phyloP scores from a whole-genome alignment of 2,113 vertebrate species.

The Perca schrenkii region DNA sequence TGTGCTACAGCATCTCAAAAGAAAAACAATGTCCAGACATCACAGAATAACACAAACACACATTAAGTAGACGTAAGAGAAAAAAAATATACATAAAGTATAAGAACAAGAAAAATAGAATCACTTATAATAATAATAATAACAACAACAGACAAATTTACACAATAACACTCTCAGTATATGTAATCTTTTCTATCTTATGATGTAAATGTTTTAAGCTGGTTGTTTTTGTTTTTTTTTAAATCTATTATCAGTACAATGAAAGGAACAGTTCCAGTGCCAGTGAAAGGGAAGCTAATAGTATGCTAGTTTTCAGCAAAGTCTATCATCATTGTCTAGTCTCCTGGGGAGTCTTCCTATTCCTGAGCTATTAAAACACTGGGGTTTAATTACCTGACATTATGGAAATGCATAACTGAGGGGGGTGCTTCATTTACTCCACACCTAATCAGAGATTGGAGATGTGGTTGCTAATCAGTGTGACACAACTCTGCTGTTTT shows the following conservation, averaged over 20 bases:
- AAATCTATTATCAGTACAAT: conserved; percentile 8
- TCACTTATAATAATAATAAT: too few species aligned
- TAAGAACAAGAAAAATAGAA: too few species aligned
- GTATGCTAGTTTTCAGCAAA: conserved; percentile 55
- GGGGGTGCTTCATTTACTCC: conserved; percentile 80
- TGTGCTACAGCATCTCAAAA: too few species aligned
- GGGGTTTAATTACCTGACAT: conserved; percentile 84
- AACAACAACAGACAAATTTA: too few species aligned
- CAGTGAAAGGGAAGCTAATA: conserved; percentile 48
- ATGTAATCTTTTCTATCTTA: background rate
- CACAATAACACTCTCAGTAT: too few species aligned
- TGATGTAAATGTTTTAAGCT: background rate
- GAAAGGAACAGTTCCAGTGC: conserved; percentile 39
- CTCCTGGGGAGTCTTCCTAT: conserved; percentile 74
- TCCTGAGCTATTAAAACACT: conserved; percentile 80
- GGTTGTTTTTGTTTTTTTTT: background rate
- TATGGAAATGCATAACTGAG: conserved; percentile 83
- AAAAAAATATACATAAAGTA: too few species aligned
- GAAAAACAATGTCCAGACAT: too few species aligned
- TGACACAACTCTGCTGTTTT: conserved; percentile 59
- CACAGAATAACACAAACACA: too few species aligned
- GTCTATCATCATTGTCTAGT: conserved; percentile 67
- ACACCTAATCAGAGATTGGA: conserved; percentile 80
- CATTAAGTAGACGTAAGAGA: too few species aligned
- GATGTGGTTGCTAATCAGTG: conserved; percentile 80